Conservation (phyloP, 2,797 vertebrate species). For the Uromys caudimaculatus region DNA sequence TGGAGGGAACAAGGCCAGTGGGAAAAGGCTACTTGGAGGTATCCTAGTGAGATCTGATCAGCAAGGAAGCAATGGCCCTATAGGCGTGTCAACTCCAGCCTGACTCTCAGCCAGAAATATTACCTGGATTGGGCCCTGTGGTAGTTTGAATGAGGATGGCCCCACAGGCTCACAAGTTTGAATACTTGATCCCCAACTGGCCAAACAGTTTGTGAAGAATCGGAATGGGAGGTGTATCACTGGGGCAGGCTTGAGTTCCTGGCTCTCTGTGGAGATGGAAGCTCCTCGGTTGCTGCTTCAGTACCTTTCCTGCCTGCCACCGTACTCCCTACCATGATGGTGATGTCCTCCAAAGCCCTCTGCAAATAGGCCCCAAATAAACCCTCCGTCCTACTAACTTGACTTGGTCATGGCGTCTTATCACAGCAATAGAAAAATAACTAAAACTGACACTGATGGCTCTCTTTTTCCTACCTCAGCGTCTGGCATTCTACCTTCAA, state of each 20-base stretch:
- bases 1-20: background rate
- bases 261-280: background rate
- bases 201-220: background rate
- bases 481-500: background rate
- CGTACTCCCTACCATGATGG: background rate
- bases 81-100: background rate
- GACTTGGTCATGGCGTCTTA: background rate
- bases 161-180: background rate
- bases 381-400: background rate
- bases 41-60: background rate
- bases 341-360: background rate
- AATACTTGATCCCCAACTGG: background rate
- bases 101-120: background rate
- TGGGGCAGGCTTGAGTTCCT: background rate
- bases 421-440: background rate
- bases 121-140: background rate
- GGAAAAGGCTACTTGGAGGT: background rate
- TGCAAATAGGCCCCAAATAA: background rate
- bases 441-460: background rate
- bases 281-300: background rate
- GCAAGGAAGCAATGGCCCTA: background rate
- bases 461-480: background rate
- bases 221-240: background rate
- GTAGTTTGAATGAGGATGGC: background rate
- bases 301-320: background rate